Conservation (phyloP, 2,113 vertebrate genomes). For the Nerophis ophidion region DNA sequence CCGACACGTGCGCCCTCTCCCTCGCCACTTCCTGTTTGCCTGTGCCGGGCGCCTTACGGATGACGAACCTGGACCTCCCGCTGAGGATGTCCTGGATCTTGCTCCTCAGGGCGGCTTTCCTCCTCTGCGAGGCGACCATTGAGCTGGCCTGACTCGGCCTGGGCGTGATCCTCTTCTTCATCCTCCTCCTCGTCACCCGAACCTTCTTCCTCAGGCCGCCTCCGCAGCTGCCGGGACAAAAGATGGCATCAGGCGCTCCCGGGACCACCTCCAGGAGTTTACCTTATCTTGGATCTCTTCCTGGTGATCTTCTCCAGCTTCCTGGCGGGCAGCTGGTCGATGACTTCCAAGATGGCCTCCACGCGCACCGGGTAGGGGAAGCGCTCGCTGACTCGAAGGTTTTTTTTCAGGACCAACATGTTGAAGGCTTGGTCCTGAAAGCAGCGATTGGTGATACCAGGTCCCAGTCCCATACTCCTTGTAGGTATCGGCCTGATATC, state of each 20-base stretch:
- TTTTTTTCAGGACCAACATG: slow-evolving; percentile 76
- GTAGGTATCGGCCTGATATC: no score
- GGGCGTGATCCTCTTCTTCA: slow-evolving; percentile 47
- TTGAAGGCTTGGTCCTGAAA: slow-evolving; percentile 63
- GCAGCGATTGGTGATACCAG: no score
- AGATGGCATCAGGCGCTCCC: no score
- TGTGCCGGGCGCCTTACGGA: slow-evolving; percentile 47
- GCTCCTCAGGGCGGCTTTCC: slow-evolving; percentile 62
- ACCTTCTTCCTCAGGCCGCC: slow-evolving; percentile 55
- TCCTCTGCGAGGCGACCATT: slow-evolving; percentile 25
- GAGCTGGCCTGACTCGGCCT: slow-evolving; percentile 46
- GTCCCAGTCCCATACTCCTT: not conserved
- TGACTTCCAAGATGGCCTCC: slow-evolving; percentile 70
- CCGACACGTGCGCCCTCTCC: slow-evolving; percentile 11
- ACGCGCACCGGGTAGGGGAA: slow-evolving; percentile 76
- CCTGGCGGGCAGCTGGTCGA: slow-evolving; percentile 73
- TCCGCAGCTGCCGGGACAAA: no score
- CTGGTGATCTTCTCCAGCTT: slow-evolving; percentile 73
- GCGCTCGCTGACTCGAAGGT: slow-evolving; percentile 64
- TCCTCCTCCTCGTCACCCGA: slow-evolving; percentile 51
- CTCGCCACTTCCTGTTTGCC: slow-evolving; percentile 7
- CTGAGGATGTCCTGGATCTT: slow-evolving; percentile 70
- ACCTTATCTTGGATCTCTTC: slow-evolving; percentile 61
- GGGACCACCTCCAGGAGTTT: not conserved
- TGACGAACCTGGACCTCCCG: slow-evolving; percentile 69